These are phyloP conservation scores for Magallana ariakensis DNA, from an alignment of 1,140 invertebrate genomes.

Conservation along the genomic window DNA sequence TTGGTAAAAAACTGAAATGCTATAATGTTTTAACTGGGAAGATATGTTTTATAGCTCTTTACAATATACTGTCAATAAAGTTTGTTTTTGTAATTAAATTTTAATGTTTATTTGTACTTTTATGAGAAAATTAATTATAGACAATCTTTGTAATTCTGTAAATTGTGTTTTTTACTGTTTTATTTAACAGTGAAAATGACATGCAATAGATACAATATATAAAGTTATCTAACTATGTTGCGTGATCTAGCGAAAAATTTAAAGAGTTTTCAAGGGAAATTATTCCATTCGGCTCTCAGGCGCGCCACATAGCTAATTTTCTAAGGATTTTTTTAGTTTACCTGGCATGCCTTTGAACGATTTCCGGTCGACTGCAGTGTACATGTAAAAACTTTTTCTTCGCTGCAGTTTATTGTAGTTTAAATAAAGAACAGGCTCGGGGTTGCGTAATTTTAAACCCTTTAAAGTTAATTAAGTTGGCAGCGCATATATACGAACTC, in stretches of 20 bases:
- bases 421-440: not conserved
- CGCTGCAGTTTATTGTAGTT: conserved; percentile 12
- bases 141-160: not conserved
- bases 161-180: too few relatives aligned
- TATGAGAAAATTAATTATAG: not conserved
- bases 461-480: conserved; percentile 4
- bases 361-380: not conserved
- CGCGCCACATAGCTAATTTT: too few relatives aligned
- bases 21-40: too few relatives aligned
- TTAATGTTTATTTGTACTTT: not conserved
- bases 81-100: not conserved
- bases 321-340: too few relatives aligned
- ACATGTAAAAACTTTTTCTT: conserved; percentile 1
- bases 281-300: too few relatives aligned
- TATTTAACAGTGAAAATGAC: too few relatives aligned
- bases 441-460: not conserved
- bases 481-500: not conserved
- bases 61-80: not conserved
- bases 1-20: too few relatives aligned
- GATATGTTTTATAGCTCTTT: not conserved
- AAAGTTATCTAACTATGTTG: too few relatives aligned
- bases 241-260: too few relatives aligned
- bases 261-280: too few relatives aligned
- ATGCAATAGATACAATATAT: too few relatives aligned
- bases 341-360: not conserved